Evolutionary conservation across 1,140 invertebrate species (phyloP), one percentile per base, ranked within the genome.

Genomic region (Calephelis nemesis): DNA sequence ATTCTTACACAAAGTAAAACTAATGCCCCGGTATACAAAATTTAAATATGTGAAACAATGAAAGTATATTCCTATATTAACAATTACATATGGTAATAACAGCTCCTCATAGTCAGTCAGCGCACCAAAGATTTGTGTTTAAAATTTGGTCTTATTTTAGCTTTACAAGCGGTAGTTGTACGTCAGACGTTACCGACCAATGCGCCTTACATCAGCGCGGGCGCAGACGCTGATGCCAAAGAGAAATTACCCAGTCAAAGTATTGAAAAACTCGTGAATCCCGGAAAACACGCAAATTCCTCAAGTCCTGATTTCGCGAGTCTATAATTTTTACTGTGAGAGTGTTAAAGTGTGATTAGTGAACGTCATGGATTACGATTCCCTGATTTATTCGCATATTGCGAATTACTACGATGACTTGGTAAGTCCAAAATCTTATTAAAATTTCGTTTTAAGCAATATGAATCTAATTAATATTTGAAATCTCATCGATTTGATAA

Each of bases 61-160:
- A 7, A 45, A 45, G 42, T 4, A 45, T 7, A 9, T 45, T 7
- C 30, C 8, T 45, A 9, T 0, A 9, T 45, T 7, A 45, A 6
- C 0, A 45, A 45, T 7, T 5, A 4, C 40, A 8, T 45, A 45
- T 12, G 50, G 9, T 45, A 62, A 42, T 40, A 49, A 47, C 58
- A 68, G 40, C 49, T 69, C 47, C 50, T 65, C 70, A 54, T 69
- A 47, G 60, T 64, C 68, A 39, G 12, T 66, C 30, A 69, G 72
- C 77, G 78, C 76, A 82, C 82, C 81, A 82, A 88, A 88, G 84
- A 86, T 87, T 91, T 90, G 86, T 91, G 89, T 91, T 89, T 91
- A 91, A 90, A 90, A 89, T 91, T 91, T 87, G 86, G 89, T 91
- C 89, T 91, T 91, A 91, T 90, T 91, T 90, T 91, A 91, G 89